These are phyloP conservation scores for Podocnemis expansa DNA, from an alignment of 2,113 vertebrate species.

Conservation along the genomic window DNA sequence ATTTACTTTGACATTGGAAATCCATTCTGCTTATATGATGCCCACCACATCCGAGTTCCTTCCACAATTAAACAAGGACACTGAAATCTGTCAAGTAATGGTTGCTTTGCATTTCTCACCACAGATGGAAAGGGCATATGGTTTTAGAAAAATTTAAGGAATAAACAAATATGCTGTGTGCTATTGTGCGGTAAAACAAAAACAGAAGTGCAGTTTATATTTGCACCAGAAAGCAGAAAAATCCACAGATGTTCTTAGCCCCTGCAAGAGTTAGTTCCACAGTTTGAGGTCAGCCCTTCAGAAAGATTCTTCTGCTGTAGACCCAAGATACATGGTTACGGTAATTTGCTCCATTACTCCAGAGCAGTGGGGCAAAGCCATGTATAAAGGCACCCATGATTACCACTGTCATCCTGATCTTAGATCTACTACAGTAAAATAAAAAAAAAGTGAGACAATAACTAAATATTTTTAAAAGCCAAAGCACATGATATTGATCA, in stretches of 20 bases:
- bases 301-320: not conserved
- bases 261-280: not conserved
- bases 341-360: slow-evolving; percentile 54
- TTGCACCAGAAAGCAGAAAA: not conserved
- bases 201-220: not conserved
- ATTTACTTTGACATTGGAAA: not conserved
- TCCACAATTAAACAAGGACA: not conserved
- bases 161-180: rapidly evolving
- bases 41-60: rapidly evolving
- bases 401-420: not conserved
- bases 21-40: not conserved
- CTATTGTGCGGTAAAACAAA: not conserved
- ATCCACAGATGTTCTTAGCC: not conserved
- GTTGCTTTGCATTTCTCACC: not conserved
- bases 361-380: not conserved
- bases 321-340: slow-evolving; percentile 24
- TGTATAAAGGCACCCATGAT: not conserved
- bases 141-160: not conserved
- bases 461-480: slow-evolving; percentile 25
- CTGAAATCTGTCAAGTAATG: not conserved
- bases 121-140: not conserved
- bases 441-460: not conserved
- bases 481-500: not conserved
- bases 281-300: slow-evolving; percentile 18
- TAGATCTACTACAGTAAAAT: slow-evolving; percentile 39